These are phyloP conservation scores for Sialis lutaria DNA, from an alignment of 2,888 invertebrate species.

Conservation along the genomic window DNA sequence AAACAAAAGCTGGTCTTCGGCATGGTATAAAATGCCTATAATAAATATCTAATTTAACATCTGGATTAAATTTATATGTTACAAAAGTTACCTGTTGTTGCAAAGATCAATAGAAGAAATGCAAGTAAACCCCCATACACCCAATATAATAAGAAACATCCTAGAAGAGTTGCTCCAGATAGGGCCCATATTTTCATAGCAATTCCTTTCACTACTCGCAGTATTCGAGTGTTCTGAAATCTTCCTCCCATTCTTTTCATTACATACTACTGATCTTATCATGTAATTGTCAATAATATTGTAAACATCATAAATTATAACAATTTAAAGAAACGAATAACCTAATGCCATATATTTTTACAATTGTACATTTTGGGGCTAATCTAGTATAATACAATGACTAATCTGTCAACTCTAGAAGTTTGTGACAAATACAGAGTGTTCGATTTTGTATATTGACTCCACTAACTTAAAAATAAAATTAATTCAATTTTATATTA, in stretches of 20 bases:
- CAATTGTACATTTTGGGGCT: too few relatives aligned
- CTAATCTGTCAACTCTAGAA: too few relatives aligned
- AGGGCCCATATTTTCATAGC: slow-evolving; percentile 61
- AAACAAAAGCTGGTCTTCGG: slow-evolving; percentile 72
- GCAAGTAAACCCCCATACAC: slow-evolving; percentile 64
- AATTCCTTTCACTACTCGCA: slow-evolving; percentile 31
- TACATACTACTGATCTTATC: too few relatives aligned
- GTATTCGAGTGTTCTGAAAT: slow-evolving; percentile 22
- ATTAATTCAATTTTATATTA: too few relatives aligned
- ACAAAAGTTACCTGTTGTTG: slow-evolving; percentile 45
- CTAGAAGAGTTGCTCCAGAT: slow-evolving; percentile 52
- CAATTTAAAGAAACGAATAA: too few relatives aligned
- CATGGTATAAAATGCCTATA: slow-evolving; percentile 65
- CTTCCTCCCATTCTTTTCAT: slow-evolving; percentile 13
- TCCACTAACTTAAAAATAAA: too few relatives aligned
- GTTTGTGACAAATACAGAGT: too few relatives aligned
- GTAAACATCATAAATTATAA: too few relatives aligned
- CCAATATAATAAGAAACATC: slow-evolving; percentile 66
- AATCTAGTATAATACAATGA: too few relatives aligned
- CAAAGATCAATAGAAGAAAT: slow-evolving; percentile 47
- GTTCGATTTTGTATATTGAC: too few relatives aligned
- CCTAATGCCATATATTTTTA: too few relatives aligned
- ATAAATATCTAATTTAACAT: slow-evolving; percentile 9
- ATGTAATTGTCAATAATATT: too few relatives aligned
- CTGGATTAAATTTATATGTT: slow-evolving; percentile 8